These are phyloP conservation scores for Anabas testudineus DNA, from an alignment of 2,797 vertebrate species.

Conservation along the genomic window DNA sequence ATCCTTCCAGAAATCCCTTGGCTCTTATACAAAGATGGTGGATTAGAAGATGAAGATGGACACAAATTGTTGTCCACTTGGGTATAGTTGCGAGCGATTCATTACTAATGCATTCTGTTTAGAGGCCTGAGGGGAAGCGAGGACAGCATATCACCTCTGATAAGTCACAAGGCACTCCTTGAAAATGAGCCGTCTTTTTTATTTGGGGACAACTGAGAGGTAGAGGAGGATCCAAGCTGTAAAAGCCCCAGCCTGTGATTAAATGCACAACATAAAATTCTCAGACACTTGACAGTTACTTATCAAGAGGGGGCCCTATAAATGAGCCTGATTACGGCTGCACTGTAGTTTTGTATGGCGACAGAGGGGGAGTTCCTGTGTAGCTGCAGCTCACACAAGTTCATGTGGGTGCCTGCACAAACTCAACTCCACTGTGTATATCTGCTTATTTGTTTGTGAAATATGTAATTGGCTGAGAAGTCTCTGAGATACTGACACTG, in stretches of 20 bases:
- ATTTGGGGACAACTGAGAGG: slow-evolving; percentile 46
- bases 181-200: slow-evolving; percentile 61
- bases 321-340: slow-evolving; percentile 52
- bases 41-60: slow-evolving; percentile 49
- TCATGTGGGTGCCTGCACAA: neutral
- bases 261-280: slow-evolving; percentile 65
- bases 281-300: slow-evolving; percentile 62
- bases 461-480: neutral
- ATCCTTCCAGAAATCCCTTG: slow-evolving; percentile 41
- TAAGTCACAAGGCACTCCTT: slow-evolving; percentile 60
- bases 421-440: neutral
- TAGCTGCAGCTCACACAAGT: slow-evolving; percentile 6
- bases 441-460: slow-evolving; percentile 7
- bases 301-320: slow-evolving; percentile 41
- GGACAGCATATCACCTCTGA: slow-evolving; percentile 65
- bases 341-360: slow-evolving; percentile 18
- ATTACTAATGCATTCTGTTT: slow-evolving; percentile 66
- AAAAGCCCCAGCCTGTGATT: slow-evolving; percentile 67
- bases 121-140: slow-evolving; percentile 54
- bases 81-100: slow-evolving; percentile 63
- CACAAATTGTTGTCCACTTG: slow-evolving; percentile 70
- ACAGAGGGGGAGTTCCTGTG: slow-evolving; percentile 7
- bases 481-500: neutral
- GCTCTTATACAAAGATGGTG: slow-evolving; percentile 32
- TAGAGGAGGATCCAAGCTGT: slow-evolving; percentile 20